A percentile compares a stretch with the other conserved stretches of the same genome.
phyloP scores from a whole-genome alignment of 2,888 invertebrate genomes.

The Melitaea athalia region DNA sequence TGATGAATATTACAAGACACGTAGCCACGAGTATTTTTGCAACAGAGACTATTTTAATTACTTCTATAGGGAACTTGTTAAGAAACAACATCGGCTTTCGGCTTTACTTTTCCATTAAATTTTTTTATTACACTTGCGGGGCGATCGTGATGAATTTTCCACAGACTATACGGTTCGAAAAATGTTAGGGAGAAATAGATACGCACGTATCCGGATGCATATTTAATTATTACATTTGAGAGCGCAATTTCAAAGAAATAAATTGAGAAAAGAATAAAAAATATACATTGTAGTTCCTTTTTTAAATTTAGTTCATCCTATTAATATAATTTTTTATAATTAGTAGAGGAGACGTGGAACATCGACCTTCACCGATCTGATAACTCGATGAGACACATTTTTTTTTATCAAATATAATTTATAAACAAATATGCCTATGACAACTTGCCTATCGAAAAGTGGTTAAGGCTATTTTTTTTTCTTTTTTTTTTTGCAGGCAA shows the following conservation, averaged over 20 bases:
- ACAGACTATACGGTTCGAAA: conserved; percentile 5
- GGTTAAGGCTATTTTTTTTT: too few relatives aligned
- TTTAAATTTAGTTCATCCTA: too few relatives aligned
- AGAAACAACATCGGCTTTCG: conserved; percentile 6
- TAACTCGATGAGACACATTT: too few relatives aligned
- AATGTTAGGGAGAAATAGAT: not conserved
- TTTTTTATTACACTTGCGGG: conserved; percentile 4
- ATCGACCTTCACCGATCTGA: too few relatives aligned
- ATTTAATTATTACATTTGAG: not conserved
- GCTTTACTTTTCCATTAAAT: conserved; percentile 18
- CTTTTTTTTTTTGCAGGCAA: too few relatives aligned
- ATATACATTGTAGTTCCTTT: too few relatives aligned
- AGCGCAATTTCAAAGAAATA: not conserved
- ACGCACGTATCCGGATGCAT: not conserved
- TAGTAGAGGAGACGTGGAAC: too few relatives aligned
- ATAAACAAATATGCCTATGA: too few relatives aligned
- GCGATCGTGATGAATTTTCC: conserved; percentile 5
- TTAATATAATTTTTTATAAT: too few relatives aligned
- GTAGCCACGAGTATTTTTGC: conserved; percentile 12
- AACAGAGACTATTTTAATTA: conserved; percentile 19
- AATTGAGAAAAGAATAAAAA: not conserved
- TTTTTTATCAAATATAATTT: too few relatives aligned
- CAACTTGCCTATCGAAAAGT: too few relatives aligned
- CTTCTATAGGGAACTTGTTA: conserved; percentile 1
- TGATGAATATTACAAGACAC: not conserved